A percentile compares a stretch with the other conserved stretches of the same genome.
Evolutionary conservation across 2,888 invertebrate genomes (phyloP).

Genomic region (Calameuta filiformis): DNA sequence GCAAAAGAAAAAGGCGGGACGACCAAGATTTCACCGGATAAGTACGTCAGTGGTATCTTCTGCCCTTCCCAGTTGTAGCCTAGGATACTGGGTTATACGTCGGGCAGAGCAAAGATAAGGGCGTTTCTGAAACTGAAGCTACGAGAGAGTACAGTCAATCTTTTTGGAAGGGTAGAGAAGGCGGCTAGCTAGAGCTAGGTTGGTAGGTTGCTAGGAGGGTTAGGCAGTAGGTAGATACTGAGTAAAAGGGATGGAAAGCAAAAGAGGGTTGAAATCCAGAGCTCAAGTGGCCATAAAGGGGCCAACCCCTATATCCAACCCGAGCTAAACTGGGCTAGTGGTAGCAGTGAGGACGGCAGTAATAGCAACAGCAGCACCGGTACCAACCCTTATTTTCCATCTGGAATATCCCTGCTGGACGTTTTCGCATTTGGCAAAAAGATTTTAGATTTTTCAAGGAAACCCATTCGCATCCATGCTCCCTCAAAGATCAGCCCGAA

Average conservation of each 20-base stretch:
- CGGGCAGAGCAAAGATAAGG: slow-evolving; percentile 3
- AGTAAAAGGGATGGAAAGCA: not conserved
- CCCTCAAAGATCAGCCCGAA: not conserved
- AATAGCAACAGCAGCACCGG: not conserved
- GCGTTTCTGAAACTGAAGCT: not conserved
- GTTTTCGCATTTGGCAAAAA: not conserved
- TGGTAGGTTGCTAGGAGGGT: not conserved
- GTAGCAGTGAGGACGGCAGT: not conserved
- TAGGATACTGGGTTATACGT: not conserved
- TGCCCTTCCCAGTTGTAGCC: not conserved
- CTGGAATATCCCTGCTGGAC: not conserved
- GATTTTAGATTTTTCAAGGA: not conserved
- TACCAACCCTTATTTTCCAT: not conserved
- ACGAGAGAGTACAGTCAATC: not conserved
- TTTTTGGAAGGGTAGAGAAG: not conserved
- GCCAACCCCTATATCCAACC: slow-evolving; percentile 2
- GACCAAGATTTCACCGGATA: not conserved
- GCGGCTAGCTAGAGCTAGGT: not conserved
- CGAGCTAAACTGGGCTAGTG: not conserved
- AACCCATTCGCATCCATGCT: not conserved
- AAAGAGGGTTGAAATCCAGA: slow-evolving; percentile 5
- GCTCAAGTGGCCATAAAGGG: slow-evolving; percentile 14
- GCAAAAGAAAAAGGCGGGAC: not conserved
- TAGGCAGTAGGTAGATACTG: not conserved
- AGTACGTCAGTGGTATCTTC: not conserved